Base-by-base conservation (phyloP, 1,140 invertebrate genomes). In the Lordiphosa mommai region DNA sequence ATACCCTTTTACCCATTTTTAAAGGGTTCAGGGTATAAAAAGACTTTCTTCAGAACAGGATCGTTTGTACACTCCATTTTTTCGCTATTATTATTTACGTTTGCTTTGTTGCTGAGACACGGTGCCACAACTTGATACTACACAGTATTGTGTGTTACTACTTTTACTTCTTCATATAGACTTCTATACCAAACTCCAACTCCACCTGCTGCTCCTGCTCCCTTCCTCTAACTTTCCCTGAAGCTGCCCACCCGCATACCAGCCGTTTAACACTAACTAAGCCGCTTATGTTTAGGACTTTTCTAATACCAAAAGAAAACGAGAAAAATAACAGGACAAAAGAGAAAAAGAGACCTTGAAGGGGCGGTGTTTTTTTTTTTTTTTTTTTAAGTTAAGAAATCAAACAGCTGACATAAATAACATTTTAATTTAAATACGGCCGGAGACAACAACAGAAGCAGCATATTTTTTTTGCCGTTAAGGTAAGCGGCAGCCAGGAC, bases 321-420 rank as follows among this genome's bases (percentile, higher is more conserved):
- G 16, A 41, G 48, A 23, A 4, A 44, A 12, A 40, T 12, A 10
- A 32, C 38, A 56, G 36, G 33, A 34, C 43, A 63, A 36, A 29
- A 38, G 34, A n/a, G 41, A n/a, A 23, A 36, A 23, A 27, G 48
- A 32, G 33, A 32, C 27, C 4, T 38, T 23, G 43, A 14, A 10
- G 32, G 33, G 10, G 12, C 9, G 12, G 8, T 37, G 32, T 16
- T 4, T 41, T 12, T 32, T 23, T 46, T 55, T 29, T 38, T 40
- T 30, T 9, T 40, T 40, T 52, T 9, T 32, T 37, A 84, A 84
- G 77, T 84, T 84, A 72, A 85, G 72, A 85, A 84, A 84, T 84
- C 77, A 84, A 84, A 84, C 77, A 84, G 79, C 77, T 84, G 77
- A 84, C 77, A 84, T 84, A 84, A 84, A 84, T 84, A 84, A 84